Evolutionary conservation across 64 coral and sea anemone genomes (phyloP), one percentile per base, ranked within the genome.

Genomic region (Orbicella faveolata): DNA sequence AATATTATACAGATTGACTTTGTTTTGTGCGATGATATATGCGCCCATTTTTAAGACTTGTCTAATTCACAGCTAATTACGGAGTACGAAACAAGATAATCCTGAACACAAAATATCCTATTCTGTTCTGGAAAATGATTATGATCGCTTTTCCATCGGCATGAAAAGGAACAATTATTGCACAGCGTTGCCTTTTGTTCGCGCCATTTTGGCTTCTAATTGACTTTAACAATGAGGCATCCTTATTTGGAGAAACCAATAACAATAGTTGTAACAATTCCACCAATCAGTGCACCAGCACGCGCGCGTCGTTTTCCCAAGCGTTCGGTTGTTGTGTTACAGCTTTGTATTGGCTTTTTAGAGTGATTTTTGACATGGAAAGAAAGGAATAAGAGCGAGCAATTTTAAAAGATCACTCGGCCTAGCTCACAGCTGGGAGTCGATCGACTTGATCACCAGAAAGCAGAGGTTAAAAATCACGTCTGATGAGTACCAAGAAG

Each of bases 221-320:
- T 70, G 75, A 70, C 21, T 33, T 39, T 10, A 87, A 87, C 83
- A 92, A 87, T 87, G 5, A 37, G 3, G 23, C 36, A 23, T 11
- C 90, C 83, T 73, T 36, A 92, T 92, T 63, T 87, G 90, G 90
- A 53, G 86, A 80, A 35, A 78, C 30, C 15, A 87, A 87, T 83
- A 87, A 92, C 64, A 33, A 79, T 75, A 21, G 63, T 68, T 92
- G 75, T 87, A 64, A 87, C 84, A 84, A 86, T 70, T 35, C 12
- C 17, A 57, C 90, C 90, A 92, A 92, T 92, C 83, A 92, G 34
- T 15, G 4, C 23, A 17, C n/a, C 16, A 30, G 33, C 35, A 70
- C 52, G 34, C 73, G 61, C 63, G 90, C 90, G 90, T 92, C 90
- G 52, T 84, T 92, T 86, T 63, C 75, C 83, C 75, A 92, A 79